phyloP scores from a whole-genome alignment of 1,140 invertebrate species.

The Lanistes nyassanus region DNA sequence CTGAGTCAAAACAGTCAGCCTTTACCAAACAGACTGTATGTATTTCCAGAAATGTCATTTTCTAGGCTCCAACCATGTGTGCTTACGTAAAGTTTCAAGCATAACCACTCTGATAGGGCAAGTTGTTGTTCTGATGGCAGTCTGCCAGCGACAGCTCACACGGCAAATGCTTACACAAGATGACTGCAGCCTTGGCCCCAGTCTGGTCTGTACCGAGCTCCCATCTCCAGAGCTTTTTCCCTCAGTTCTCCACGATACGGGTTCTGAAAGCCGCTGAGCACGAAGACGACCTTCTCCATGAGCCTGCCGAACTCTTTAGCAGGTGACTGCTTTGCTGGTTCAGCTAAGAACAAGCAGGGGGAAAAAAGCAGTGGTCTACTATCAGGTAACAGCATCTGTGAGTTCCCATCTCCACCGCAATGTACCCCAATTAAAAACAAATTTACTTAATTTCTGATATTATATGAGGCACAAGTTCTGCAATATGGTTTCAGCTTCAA shows the following conservation, averaged over 20 bases:
- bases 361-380: neutral
- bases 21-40: too few relatives aligned
- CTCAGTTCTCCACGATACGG: constrained; percentile 78
- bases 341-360: constrained; percentile 41
- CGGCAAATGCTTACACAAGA: constrained; percentile 75
- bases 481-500: too few relatives aligned
- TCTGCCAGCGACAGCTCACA: neutral
- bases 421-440: too few relatives aligned
- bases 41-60: too few relatives aligned
- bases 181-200: constrained; percentile 83
- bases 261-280: constrained; percentile 88
- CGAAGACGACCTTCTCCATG: constrained; percentile 79
- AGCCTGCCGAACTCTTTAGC: constrained; percentile 55
- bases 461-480: too few relatives aligned
- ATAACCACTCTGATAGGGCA: too few relatives aligned
- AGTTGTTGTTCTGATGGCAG: neutral
- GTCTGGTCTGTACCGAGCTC: constrained; percentile 81
- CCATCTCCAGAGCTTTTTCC: constrained; percentile 79
- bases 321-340: constrained; percentile 44
- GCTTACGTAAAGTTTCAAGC: too few relatives aligned
- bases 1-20: too few relatives aligned
- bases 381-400: too few relatives aligned
- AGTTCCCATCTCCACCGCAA: too few relatives aligned
- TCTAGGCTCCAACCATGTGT: too few relatives aligned
- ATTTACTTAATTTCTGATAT: too few relatives aligned